Conservation (phyloP, 1,140 invertebrate genomes). For the Drosophila bipectinata region DNA sequence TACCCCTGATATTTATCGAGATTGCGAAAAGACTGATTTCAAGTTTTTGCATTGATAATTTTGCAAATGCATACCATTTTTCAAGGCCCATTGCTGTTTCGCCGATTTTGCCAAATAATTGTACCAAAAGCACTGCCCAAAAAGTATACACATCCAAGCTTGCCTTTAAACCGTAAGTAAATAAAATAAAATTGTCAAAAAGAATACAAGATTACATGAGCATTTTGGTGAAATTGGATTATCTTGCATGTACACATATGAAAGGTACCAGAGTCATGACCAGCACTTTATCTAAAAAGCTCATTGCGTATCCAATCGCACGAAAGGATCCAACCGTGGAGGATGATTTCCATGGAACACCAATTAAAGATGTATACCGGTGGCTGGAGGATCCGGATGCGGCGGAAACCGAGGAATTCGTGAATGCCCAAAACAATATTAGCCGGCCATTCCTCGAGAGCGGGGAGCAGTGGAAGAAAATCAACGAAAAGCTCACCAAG, state of each 20-base stretch:
- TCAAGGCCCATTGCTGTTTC: slow-evolving; percentile 21
- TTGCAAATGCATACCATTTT: slow-evolving; percentile 43
- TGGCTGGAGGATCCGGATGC: slow-evolving; percentile 98
- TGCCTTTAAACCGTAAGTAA: slow-evolving; percentile 20
- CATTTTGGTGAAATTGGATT: neutral
- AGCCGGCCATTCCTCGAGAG: slow-evolving; percentile 93
- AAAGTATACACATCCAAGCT: slow-evolving; percentile 4
- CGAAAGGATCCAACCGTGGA: slow-evolving; percentile 90
- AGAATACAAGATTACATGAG: neutral
- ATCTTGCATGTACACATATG: neutral
- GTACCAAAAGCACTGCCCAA: slow-evolving; percentile 23
- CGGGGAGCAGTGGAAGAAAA: slow-evolving; percentile 89
- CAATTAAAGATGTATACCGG: slow-evolving; percentile 96
- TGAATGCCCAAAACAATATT: slow-evolving; percentile 95
- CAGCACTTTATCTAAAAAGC: slow-evolving; percentile 20
- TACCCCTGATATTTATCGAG: slow-evolving; percentile 22
- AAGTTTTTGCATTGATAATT: slow-evolving; percentile 43
- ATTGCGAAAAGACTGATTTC: slow-evolving; percentile 14
- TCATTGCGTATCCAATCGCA: slow-evolving; percentile 88
- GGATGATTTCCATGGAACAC: slow-evolving; percentile 92
- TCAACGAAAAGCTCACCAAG: slow-evolving; percentile 92
- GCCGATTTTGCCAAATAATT: slow-evolving; percentile 33
- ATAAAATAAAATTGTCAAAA: neutral
- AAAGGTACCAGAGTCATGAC: slow-evolving; percentile 34
- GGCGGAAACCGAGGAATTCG: slow-evolving; percentile 95